Evolutionary conservation across 2,797 vertebrate species (phyloP), one percentile per base, ranked within the genome.

Genomic region (Sciaenops ocellatus): DNA sequence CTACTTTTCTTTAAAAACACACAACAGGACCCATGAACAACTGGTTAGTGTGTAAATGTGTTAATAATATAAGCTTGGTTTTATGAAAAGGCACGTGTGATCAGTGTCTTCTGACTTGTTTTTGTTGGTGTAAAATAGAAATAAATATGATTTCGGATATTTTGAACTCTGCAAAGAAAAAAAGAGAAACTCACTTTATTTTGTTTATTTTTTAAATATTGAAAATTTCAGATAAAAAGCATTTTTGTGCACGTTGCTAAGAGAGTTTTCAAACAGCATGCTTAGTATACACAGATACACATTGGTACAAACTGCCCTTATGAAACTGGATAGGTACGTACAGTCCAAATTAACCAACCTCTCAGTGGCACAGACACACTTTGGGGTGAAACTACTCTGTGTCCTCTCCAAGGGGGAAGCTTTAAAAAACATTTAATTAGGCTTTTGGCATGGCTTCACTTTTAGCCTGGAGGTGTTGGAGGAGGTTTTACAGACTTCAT

Each of bases 361-460:
- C 76, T 77, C 66, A 18, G 73, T 71, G 62, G 66, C 89, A 71
- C 64, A 62, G 46, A 54, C 73, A 8, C 79, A 84, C 85, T 77
- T 85, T 79, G 76, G 85, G 89, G 69, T 82, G 82, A 90, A 86
- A 79, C 83, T 69, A 80, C 83, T 85, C 76, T 78, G 68, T 78
- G 84, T 91, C 85, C 85, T 90, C 93, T 93, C 92, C 83, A 88
- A 91, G 85, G 92, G 88, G 89, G 90, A 90, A 92, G 88, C 90
- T 92, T 94, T 92, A 91, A 93, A 92, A 93, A 93, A 93, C 93
- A 94, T 92, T 95, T 93, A 94, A 93, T 94, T 93, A 93, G 86
- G 90, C 92, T 93, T 92, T 93, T 95, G 94, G 93, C 93, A 92
- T 82, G 87, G 88, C 71, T 88, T 92, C 91, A 84, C 85, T 81